A percentile compares a stretch with the other conserved stretches of the same genome.
Evolutionary conservation across 2,797 vertebrate species (phyloP).

Genomic region (Eleutherodactylus coqui): DNA sequence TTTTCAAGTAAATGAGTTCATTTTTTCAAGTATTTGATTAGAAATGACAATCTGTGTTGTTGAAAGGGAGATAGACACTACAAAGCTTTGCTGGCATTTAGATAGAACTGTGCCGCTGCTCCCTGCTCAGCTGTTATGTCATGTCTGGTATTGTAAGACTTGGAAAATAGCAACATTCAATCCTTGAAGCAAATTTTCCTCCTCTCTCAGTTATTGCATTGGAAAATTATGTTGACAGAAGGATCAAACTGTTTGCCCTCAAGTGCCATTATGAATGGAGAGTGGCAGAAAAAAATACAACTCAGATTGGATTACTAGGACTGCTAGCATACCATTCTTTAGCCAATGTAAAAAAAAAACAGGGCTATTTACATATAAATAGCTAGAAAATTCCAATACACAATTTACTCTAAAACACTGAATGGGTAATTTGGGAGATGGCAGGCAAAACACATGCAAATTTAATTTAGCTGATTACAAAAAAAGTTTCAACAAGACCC

Average conservation of each 20-base stretch:
- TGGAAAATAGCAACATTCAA: conserved; percentile 67
- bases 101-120: conserved; percentile 68
- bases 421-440: conserved; percentile 69
- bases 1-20: conserved; percentile 26
- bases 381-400: conserved; percentile 70
- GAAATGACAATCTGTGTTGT: conserved; percentile 37
- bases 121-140: conserved; percentile 63
- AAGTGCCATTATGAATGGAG: conserved; percentile 67
- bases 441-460: conserved; percentile 58
- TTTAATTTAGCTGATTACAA: conserved; percentile 69
- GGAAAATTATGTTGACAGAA: conserved; percentile 69
- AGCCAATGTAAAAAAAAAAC: conserved; percentile 69
- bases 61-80: conserved; percentile 62
- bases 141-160: conserved; percentile 56
- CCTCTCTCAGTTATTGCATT: conserved; percentile 64
- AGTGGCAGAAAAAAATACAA: conserved; percentile 65
- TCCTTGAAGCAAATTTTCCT: conserved; percentile 69
- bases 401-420: conserved; percentile 67
- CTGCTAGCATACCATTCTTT: conserved; percentile 65
- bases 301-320: conserved; percentile 68
- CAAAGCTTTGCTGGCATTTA: conserved; percentile 64
- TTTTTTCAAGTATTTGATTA: conserved; percentile 38
- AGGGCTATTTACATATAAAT: conserved; percentile 77
- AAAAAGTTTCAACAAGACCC: conserved; percentile 21
- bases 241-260: conserved; percentile 69